Conservation (phyloP, 2,888 invertebrate genomes). For the Graphium colonna region DNA sequence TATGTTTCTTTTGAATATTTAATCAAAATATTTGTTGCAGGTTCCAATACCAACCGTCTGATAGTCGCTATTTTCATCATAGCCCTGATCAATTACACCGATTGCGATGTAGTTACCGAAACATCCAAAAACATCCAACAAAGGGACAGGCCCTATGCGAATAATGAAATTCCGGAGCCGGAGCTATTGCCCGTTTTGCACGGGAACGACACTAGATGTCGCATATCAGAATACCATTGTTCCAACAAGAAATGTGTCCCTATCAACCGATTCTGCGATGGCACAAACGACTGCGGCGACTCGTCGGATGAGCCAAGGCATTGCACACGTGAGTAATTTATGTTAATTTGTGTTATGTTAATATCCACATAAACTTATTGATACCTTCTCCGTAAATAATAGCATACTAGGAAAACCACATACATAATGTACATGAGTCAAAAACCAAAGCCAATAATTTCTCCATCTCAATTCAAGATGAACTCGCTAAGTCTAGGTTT, state of each 20-base stretch:
- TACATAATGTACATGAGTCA: too few species aligned
- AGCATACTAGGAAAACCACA: too few species aligned
- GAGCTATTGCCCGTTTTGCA: slow-evolving; percentile 65
- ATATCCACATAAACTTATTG: too few species aligned
- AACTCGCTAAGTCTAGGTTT: too few species aligned
- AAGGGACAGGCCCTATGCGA: slow-evolving; percentile 43
- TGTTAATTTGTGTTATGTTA: too few species aligned
- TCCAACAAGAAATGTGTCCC: slow-evolving; percentile 83
- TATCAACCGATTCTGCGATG: slow-evolving; percentile 88
- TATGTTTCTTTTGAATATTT: neutral
- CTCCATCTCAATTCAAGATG: too few species aligned
- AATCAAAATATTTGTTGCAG: slow-evolving; percentile 53
- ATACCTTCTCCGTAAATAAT: too few species aligned
- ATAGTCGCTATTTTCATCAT: slow-evolving; percentile 48
- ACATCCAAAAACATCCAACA: slow-evolving; percentile 42
- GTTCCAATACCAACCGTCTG: slow-evolving; percentile 46
- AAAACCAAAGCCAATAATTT: too few species aligned
- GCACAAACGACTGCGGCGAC: slow-evolving; percentile 89
- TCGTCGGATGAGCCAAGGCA: slow-evolving; percentile 89
- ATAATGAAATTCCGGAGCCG: slow-evolving; percentile 57
- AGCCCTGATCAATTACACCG: slow-evolving; percentile 48
- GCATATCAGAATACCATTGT: slow-evolving; percentile 84
- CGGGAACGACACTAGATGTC: slow-evolving; percentile 77
- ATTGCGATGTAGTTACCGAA: slow-evolving; percentile 57
- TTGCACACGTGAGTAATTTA: slow-evolving; percentile 87